These are phyloP conservation scores for Podarcis siculus DNA, from an alignment of 2,797 vertebrate species.

Conservation along the genomic window DNA sequence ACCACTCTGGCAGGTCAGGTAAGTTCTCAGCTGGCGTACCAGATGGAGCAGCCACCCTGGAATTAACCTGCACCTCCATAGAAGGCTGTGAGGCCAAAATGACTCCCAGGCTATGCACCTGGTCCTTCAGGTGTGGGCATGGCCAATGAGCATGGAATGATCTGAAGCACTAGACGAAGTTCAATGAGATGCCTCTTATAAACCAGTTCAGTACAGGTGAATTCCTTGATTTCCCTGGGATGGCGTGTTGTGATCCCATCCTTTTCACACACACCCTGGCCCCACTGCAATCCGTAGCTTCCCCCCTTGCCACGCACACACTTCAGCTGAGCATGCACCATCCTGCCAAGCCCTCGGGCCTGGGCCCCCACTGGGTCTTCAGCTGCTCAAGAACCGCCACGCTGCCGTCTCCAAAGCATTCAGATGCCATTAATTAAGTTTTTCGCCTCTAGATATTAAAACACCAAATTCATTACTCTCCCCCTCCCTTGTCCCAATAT, in stretches of 20 bases:
- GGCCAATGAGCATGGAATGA: background rate
- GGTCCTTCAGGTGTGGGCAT: too few species aligned
- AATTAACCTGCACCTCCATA: too few species aligned
- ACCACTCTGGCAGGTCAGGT: background rate
- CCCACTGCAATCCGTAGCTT: too few species aligned
- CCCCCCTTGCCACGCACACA: background rate
- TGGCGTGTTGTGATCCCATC: too few species aligned
- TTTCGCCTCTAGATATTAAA: background rate
- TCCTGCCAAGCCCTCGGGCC: background rate
- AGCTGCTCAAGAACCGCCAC: background rate
- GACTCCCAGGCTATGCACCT: too few species aligned
- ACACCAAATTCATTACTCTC: background rate
- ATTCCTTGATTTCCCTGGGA: too few species aligned
- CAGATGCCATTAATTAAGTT: background rate
- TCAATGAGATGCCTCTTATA: background rate
- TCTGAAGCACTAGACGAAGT: background rate
- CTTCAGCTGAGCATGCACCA: too few species aligned
- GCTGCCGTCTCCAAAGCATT: background rate
- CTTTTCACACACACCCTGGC: too few species aligned
- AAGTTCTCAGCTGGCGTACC: too few species aligned
- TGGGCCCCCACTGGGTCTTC: background rate
- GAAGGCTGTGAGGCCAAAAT: too few species aligned
- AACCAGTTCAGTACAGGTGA: background rate
- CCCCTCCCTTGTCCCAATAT: background rate
- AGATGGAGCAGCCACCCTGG: too few species aligned